Evolutionary conservation across 2,888 invertebrate species (phyloP).

Genomic region (Clepsis dumicolana): DNA sequence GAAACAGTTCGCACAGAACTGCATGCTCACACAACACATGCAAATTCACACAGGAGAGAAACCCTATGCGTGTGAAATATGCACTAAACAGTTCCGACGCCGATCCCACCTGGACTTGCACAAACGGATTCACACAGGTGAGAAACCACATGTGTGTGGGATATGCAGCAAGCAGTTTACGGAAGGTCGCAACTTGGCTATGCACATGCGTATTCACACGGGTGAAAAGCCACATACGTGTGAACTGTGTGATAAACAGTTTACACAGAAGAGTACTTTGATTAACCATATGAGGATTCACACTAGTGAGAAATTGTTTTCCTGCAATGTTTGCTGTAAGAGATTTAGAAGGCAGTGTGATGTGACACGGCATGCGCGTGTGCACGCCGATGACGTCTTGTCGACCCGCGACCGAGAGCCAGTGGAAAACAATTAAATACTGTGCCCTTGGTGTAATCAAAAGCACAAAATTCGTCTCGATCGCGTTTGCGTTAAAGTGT

Average conservation of each 20-base stretch:
- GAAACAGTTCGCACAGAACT: slow-evolving; percentile 4
- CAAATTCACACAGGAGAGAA: slow-evolving; percentile 7
- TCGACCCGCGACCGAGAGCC: neutral
- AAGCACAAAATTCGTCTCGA: no score
- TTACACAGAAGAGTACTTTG: slow-evolving; percentile 2
- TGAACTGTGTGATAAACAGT: neutral
- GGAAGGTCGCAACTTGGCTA: neutral
- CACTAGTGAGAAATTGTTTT: neutral
- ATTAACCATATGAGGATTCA: slow-evolving; percentile 3
- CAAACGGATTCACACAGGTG: slow-evolving; percentile 1
- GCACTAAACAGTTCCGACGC: slow-evolving; percentile 1
- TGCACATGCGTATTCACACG: slow-evolving; percentile 5
- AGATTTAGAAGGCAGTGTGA: neutral
- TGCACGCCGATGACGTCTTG: neutral
- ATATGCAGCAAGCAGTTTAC: slow-evolving; percentile 3
- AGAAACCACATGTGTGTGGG: neutral
- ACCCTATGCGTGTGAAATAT: neutral
- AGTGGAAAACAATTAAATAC: neutral
- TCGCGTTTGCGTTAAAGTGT: no score
- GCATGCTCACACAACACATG: neutral
- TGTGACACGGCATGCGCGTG: neutral
- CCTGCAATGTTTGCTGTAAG: neutral
- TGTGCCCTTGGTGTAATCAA: no score
- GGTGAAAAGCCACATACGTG: slow-evolving; percentile 4
- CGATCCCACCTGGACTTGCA: neutral